These are phyloP conservation scores for Tetramorium bicarinatum DNA, from an alignment of 2,888 invertebrate species.

Conservation along the genomic window DNA sequence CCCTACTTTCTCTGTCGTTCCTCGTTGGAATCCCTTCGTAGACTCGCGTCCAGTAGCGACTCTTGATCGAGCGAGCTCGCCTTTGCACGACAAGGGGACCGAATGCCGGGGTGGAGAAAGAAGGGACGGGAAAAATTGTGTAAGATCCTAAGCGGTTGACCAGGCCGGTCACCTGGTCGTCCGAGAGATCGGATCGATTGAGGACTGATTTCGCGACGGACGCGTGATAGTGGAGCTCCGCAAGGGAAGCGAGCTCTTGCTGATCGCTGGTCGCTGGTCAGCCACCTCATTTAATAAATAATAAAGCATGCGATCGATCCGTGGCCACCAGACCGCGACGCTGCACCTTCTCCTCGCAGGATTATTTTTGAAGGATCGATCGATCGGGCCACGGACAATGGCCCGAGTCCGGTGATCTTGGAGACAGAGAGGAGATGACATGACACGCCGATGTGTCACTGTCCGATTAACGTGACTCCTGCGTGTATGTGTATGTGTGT, in stretches of 20 bases:
- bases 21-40: constrained; percentile 49
- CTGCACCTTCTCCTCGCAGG: constrained; percentile 14
- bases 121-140: constrained; percentile 36
- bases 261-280: constrained; percentile 66
- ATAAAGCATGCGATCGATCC: constrained; percentile 56
- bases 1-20: constrained; percentile 62
- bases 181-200: constrained; percentile 70
- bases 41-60: constrained; percentile 67
- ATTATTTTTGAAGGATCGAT: constrained; percentile 57
- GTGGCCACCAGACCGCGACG: constrained; percentile 20
- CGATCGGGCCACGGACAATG: constrained; percentile 12
- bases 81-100: constrained; percentile 35
- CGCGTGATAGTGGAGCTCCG: neutral
- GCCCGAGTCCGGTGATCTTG: constrained; percentile 20
- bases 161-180: constrained; percentile 70
- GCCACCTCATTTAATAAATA: constrained; percentile 59
- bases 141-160: constrained; percentile 40
- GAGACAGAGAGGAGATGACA: constrained; percentile 18
- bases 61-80: constrained; percentile 65
- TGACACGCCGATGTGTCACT: constrained; percentile 72
- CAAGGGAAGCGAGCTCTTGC: constrained; percentile 28
- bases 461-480: constrained; percentile 71
- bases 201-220: constrained; percentile 59
- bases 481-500: constrained; percentile 32
- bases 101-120: constrained; percentile 32